A percentile compares a stretch with the other conserved stretches of the same genome.
These are phyloP conservation scores for Theocolax elegans DNA, from an alignment of 1,140 invertebrate genomes.

Conservation along the genomic window DNA sequence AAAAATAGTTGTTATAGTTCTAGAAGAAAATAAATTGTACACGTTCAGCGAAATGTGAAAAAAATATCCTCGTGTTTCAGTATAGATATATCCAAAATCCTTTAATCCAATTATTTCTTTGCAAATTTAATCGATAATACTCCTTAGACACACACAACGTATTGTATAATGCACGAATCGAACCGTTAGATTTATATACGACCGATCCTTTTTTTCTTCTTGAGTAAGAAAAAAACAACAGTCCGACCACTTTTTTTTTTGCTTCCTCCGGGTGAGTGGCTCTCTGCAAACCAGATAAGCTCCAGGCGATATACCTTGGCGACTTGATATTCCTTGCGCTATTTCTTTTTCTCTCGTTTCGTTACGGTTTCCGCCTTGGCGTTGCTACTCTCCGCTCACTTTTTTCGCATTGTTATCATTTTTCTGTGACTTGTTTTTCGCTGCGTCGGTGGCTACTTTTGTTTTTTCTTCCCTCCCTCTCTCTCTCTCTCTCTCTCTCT, in stretches of 20 bases:
- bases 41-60: too few relatives aligned
- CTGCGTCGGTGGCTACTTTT: not conserved
- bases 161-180: not conserved
- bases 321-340: not conserved
- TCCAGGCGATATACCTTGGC: not conserved
- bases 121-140: too few relatives aligned
- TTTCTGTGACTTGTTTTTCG: not conserved
- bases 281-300: conserved; percentile 26
- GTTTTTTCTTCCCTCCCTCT: not conserved
- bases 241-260: not conserved
- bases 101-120: too few relatives aligned
- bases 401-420: conserved; percentile 21
- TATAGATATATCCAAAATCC: too few relatives aligned
- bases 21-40: too few relatives aligned
- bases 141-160: not conserved
- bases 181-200: conserved; percentile 24
- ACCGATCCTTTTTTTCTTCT: not conserved
- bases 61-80: too few relatives aligned
- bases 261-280: not conserved
- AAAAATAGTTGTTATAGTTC: too few relatives aligned
- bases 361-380: not conserved
- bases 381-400: not conserved
- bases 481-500: not conserved
- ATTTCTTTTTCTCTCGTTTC: not conserved
- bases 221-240: not conserved